A percentile compares a stretch with the other conserved stretches of the same genome.
phyloP scores from a whole-genome alignment of 2,888 invertebrate genomes.

The Cheilosia scutellata region DNA sequence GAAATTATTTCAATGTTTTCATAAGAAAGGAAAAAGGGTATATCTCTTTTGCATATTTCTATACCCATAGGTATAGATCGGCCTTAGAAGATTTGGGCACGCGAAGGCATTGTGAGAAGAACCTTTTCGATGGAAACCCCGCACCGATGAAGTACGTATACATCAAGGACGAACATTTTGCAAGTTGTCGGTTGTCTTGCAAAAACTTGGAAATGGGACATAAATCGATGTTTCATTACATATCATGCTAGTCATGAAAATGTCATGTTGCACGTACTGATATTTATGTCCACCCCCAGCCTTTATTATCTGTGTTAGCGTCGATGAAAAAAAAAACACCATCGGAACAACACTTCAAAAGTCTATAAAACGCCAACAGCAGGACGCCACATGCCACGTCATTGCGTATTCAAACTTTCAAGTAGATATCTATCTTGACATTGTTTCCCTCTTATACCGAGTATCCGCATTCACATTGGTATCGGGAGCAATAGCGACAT shows the following conservation, averaged over 20 bases:
- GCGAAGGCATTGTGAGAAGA: too few species aligned
- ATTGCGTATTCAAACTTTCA: conserved; percentile 27
- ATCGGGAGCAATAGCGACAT: conserved; percentile 27
- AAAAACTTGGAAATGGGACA: too few species aligned
- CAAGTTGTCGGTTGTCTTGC: too few species aligned
- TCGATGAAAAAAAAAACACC: background rate
- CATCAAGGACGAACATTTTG: too few species aligned
- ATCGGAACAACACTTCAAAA: conserved; percentile 25
- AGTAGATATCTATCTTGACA: conserved; percentile 37
- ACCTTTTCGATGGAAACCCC: too few species aligned
- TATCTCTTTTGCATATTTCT: background rate
- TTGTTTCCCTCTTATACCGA: conserved; percentile 37
- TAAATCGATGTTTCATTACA: too few species aligned
- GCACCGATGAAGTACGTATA: too few species aligned
- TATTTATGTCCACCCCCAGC: too few species aligned
- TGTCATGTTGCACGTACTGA: too few species aligned
- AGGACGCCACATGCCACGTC: conserved; percentile 9
- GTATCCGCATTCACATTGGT: conserved; percentile 7
- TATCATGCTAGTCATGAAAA: too few species aligned
- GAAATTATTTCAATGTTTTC: conserved; percentile 55
- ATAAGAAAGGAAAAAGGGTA: conserved; percentile 7
- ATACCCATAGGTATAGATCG: background rate
- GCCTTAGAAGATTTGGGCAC: too few species aligned
- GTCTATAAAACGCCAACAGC: conserved; percentile 15
- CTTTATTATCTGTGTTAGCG: too few species aligned